Base-by-base conservation (phyloP, 2,797 vertebrate species). In the Nasua narica region DNA sequence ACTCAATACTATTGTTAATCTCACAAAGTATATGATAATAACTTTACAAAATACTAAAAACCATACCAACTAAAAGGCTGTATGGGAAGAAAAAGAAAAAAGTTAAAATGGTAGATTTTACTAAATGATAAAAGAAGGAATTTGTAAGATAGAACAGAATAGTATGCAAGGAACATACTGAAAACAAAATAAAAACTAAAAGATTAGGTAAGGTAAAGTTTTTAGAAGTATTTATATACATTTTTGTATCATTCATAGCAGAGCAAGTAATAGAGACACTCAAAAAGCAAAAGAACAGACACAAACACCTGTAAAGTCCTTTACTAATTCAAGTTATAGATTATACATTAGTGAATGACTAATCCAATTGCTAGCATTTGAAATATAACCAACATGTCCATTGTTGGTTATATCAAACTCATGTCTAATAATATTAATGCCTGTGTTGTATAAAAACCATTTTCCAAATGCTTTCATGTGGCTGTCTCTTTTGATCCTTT, bases 201-300 rank as follows among this genome's bases (percentile, higher is more conserved):
- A 29, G 7, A 37, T 35, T 58, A 19, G 5, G 7, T 10, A 56
- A 87, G 8, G 5, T 74, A 90, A 46, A 9, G n/a, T 21, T 94
- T 94, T 50, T 37, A 7, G 0, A 87, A 79, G 32, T 79, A 35
- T 74, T 93, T 83, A 74, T 11, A 85, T 35, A 78, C 1, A 40
- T 10, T 85, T 27, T 23, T 65, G 13, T 56, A 58, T 70, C 46
- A 69, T 60, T 96, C 29, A 37, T 23, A 84, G 50, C 16, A 2
- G 35, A 84, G 1, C 8, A 82, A 82, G 40, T 60, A 91, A 91
- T 1, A 82, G 7, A 65, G 2, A 72, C 40, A 79, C 13, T 95
- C 21, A 90, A 87, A 95, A 86, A 87, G 25, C 40, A 83, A 95
- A 76, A 94, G 37, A 90, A 83, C 21, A 94, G 54, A 86, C 52